These are phyloP conservation scores for Chrysogorgia sp. DNA, from an alignment of 92 coral and sea anemone species.

Conservation along the genomic window DNA sequence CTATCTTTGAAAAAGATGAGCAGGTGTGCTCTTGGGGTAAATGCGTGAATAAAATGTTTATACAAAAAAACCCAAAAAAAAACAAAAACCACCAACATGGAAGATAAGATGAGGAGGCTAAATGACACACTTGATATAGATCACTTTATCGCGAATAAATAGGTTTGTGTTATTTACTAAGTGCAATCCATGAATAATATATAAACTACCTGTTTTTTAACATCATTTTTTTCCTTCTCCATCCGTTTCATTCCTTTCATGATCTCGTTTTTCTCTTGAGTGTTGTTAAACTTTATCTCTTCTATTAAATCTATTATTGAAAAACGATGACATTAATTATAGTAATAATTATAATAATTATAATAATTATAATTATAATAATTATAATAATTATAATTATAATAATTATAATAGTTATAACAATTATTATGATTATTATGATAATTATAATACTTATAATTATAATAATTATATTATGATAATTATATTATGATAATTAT, in stretches of 20 bases:
- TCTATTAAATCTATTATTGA: constrained; percentile 32
- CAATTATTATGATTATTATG: no score
- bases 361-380: no score
- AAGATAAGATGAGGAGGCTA: background rate
- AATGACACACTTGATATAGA: background rate
- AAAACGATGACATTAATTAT: no score
- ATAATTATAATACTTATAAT: no score
- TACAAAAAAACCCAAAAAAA: background rate
- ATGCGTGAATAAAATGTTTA: background rate
- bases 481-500: no score
- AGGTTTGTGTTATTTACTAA: background rate
- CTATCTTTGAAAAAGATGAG: constrained; percentile 9
- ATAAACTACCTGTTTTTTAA: background rate
- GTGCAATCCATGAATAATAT: background rate
- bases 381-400: no score
- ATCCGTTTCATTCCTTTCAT: constrained; percentile 12
- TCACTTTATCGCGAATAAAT: background rate
- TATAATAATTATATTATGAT: no score
- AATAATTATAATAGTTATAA: no score
- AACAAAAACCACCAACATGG: no score
- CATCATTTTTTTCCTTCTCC: constrained; percentile 19
- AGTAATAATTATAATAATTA: background rate
- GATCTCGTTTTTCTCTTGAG: constrained; percentile 17
- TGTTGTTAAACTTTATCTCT: constrained; percentile 14
- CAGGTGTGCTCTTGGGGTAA: no score